These are phyloP conservation scores for Odontomachus brunneus DNA, from an alignment of 1,140 invertebrate genomes.

Conservation along the genomic window DNA sequence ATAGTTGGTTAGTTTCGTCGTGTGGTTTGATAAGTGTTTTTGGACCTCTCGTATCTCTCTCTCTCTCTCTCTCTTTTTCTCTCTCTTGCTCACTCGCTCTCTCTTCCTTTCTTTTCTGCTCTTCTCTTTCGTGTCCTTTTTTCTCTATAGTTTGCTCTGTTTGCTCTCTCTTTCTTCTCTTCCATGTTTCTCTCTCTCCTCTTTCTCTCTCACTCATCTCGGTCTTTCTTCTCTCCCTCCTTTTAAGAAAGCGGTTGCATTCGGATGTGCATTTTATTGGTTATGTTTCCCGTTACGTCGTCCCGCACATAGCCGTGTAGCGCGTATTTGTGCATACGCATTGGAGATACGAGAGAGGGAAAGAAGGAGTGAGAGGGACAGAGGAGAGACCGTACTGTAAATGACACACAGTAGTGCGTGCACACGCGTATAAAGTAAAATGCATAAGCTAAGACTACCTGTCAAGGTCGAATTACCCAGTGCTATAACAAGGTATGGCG, in stretches of 20 bases:
- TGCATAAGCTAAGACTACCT: slow-evolving; percentile 82
- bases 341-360: neutral
- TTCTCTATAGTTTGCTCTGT: neutral
- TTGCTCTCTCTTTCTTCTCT: slow-evolving; percentile 5
- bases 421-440: slow-evolving; percentile 77
- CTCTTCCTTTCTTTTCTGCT: neutral
- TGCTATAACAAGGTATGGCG: slow-evolving; percentile 82
- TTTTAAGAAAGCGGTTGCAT: slow-evolving; percentile 47
- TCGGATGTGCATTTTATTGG: slow-evolving; percentile 62
- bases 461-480: slow-evolving; percentile 83
- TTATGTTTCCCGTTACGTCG: slow-evolving; percentile 65
- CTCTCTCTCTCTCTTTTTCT: slow-evolving; percentile 5
- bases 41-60: slow-evolving; percentile 10
- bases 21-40: slow-evolving; percentile 71
- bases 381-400: slow-evolving; percentile 38
- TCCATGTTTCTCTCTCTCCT: neutral
- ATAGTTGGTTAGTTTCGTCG: slow-evolving; percentile 77
- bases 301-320: slow-evolving; percentile 39
- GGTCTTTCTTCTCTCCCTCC: neutral
- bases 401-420: slow-evolving; percentile 69
- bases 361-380: neutral
- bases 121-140: neutral
- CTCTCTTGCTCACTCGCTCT: neutral
- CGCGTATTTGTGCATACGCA: neutral
- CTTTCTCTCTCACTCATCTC: too few relatives aligned